Evolutionary conservation across 2,797 vertebrate genomes (phyloP).

Genomic region (Holocentrus rufus): DNA sequence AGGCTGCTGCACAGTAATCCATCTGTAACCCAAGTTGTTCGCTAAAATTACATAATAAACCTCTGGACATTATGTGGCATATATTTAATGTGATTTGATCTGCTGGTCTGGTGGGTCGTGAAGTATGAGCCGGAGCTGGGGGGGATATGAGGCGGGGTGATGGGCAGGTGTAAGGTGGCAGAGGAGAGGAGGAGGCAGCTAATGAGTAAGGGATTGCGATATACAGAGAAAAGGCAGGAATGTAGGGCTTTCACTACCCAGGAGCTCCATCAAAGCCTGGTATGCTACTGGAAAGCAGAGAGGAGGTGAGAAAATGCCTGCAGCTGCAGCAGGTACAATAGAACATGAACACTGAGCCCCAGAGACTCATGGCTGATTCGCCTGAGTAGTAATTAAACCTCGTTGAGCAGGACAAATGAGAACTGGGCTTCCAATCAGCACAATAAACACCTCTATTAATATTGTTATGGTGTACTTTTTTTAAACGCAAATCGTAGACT

Average conservation of each 20-base stretch:
- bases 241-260: constrained; percentile 59
- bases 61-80: constrained; percentile 55
- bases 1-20: constrained; percentile 52
- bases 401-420: constrained; percentile 18
- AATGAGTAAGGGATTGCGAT: constrained; percentile 66
- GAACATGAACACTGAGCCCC: constrained; percentile 27
- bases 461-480: not conserved
- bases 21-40: constrained; percentile 72
- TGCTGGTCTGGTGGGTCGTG: constrained; percentile 54
- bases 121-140: constrained; percentile 53
- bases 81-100: constrained; percentile 72
- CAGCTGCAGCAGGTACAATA: constrained; percentile 66
- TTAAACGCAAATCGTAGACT: constrained; percentile 2
- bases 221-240: constrained; percentile 69
- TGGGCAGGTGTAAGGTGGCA: constrained; percentile 64
- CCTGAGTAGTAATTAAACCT: constrained; percentile 51
- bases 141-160: constrained; percentile 46
- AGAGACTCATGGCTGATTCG: constrained; percentile 5
- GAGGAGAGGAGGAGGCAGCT: constrained; percentile 54
- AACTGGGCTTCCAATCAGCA: not conserved
- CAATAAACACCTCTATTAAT: not conserved
- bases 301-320: constrained; percentile 68
- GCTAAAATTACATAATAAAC: constrained; percentile 67
- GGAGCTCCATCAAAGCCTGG: constrained; percentile 39
- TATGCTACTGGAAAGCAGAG: constrained; percentile 62